Conservation (phyloP, 2,888 invertebrate genomes). For the Drosophila meridiana region DNA sequence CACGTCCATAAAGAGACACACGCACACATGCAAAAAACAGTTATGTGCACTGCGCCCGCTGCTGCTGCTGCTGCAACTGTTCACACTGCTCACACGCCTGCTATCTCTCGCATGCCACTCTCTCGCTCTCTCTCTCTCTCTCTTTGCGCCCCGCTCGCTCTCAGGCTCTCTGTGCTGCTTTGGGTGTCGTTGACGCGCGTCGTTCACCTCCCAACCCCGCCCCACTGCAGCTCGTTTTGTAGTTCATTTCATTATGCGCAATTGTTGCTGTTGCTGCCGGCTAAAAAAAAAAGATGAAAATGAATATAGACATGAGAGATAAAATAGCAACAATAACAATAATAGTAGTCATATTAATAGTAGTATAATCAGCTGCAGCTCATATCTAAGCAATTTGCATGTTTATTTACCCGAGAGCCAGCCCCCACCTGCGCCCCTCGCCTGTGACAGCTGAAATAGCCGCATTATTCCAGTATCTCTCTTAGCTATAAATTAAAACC, state of each 20-base stretch:
- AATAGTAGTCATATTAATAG: neutral
- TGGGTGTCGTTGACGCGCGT: conserved; percentile 54
- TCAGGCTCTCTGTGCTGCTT: conserved; percentile 4
- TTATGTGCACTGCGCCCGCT: conserved; percentile 36
- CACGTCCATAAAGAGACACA: neutral
- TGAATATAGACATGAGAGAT: neutral
- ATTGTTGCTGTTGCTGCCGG: conserved; percentile 28
- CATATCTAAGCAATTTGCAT: neutral
- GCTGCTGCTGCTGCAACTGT: conserved; percentile 1
- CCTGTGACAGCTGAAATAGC: neutral
- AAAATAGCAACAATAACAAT: neutral
- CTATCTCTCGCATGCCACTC: neutral
- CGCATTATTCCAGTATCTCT: neutral
- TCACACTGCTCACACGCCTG: conserved; percentile 7
- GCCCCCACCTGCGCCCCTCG: neutral
- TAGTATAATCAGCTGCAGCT: neutral
- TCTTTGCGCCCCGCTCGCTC: neutral
- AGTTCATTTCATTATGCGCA: conserved; percentile 35
- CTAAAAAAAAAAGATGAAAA: neutral
- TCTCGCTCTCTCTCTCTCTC: neutral
- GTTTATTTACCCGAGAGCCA: neutral
- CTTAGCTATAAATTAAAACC: neutral
- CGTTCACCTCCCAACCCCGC: conserved; percentile 33
- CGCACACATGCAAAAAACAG: conserved; percentile 26
- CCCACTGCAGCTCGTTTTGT: conserved; percentile 9